Evolutionary conservation across 2,113 vertebrate genomes (phyloP), one percentile per base, ranked within the genome.

Genomic region (Elachura formosa): DNA sequence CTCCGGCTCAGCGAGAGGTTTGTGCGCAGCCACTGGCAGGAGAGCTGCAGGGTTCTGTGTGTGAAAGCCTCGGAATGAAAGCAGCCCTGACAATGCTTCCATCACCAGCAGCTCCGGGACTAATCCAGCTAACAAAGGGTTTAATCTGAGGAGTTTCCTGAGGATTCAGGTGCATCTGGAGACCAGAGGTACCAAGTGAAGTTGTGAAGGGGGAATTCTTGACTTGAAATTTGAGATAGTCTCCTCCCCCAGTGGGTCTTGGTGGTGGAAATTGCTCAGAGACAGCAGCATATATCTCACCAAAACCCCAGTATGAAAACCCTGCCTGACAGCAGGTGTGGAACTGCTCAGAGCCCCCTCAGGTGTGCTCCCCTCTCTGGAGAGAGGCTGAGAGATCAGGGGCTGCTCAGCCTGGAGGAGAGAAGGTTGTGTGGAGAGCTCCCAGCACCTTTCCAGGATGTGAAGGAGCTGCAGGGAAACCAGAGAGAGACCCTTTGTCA

Each of bases 401-500:
- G 62, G 36, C 52, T 66, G 51, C 9, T 85, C 0, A 0, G 34
- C 6, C 20, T 49, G 61, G 31, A 36, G 21, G 8, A 8, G 36
- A 41, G 52, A 43, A 76, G 43, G 10, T 26, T 67, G 17, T 67
- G 62, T 14, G 62, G 43, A 43, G 22, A 67, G 3, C 26, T 43
- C 72, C 9, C 52, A 67, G 52, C 26, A 26, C 31, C 22, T 33
- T 26, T 1, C 61, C 52, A 43, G 21, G 2, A 6, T 29, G 16
- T 41, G 31, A 49, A 31, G 51, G 61, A 20, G 34, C 20, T 41
- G 1, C 34, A 75, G 61, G 36, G 36, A 33, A 36, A 17, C 11
- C 1, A 4, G 43, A 18, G 51, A 33, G 31, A 0, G 9, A 43
- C 25, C 8, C 36, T 51, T 49, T 6, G 3, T 28, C 18, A 28